Evolutionary conservation across 2,888 invertebrate genomes (phyloP), one percentile per base, ranked within the genome.

Genomic region (Hoplodrina ambigua): DNA sequence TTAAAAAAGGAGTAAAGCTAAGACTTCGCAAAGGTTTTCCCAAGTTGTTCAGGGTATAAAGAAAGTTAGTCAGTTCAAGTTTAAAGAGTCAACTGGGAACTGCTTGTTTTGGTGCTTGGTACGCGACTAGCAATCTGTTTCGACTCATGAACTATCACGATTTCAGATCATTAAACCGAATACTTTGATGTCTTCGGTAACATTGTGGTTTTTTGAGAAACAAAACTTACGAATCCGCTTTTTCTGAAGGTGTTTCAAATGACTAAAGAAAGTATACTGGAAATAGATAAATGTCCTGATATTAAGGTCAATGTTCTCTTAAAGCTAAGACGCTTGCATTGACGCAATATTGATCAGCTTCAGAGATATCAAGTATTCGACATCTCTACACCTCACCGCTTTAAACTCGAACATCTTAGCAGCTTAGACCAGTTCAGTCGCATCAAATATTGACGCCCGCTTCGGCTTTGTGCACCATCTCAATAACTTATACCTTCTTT

Each of bases 61-160:
- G 65, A 69, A 84, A 81, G 75, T 80, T 75, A 72, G 60, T 68
- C 57, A 62, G 83, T 62, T 56, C 41, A 83, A 81, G 83, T 81
- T 83, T 68, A 68, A 71, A 79, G 72, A 82, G 82, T 82, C 72
- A 78, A 82, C 70, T 61, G 70, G 57, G 65, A 65, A 60, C 54
- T 53, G 62, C 59, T 75, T 78, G 78, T 75, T 78, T 83, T 66
- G 64, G 58, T 71, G 49, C 56, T 58, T 50, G 20, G 49, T 37
- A 50, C 60, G 44, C 49, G 66, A 54, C 56, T 61, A 20, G 65
- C 70, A 61, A 72, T 68, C 56, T 72, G 55, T 69, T 68, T 58
- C 33, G 25, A 67, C 49, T 61, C 49, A 65, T 68, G 54, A 64
- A 72, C 60, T 69, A 57, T 50, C 50, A 33, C 17, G 49, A 70